These are phyloP conservation scores for Chaenogobius annularis DNA, from an alignment of 2,113 vertebrate genomes.

Conservation along the genomic window DNA sequence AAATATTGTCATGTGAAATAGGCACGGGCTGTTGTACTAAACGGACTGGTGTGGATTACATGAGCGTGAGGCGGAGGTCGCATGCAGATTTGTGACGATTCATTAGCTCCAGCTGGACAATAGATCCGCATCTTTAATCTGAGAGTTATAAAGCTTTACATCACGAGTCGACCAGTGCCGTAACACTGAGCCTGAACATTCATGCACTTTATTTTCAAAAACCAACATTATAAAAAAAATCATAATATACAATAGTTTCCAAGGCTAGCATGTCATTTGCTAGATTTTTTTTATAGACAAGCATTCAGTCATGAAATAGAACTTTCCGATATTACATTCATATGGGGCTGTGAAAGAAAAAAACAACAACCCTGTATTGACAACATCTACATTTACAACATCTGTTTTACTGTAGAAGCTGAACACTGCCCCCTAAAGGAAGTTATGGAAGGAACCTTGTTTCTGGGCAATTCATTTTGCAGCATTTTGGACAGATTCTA, in stretches of 20 bases:
- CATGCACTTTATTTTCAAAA: not conserved
- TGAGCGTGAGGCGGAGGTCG: not conserved
- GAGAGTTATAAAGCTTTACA: constrained; percentile 1
- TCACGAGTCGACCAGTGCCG: not conserved
- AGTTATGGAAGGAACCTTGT: not conserved
- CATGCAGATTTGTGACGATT: constrained; percentile 5
- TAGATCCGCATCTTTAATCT: constrained; percentile 15
- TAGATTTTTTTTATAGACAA: too few relatives aligned
- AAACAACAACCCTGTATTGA: not conserved
- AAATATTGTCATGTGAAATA: not conserved
- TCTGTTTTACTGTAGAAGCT: not conserved
- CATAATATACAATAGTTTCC: too few relatives aligned
- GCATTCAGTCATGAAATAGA: too few relatives aligned
- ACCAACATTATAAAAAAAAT: too few relatives aligned
- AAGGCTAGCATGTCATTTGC: too few relatives aligned
- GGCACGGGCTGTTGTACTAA: not conserved
- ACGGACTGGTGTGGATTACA: constrained; percentile 21
- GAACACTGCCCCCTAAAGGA: constrained; percentile 36
- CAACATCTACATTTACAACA: not conserved
- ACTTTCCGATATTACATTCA: too few relatives aligned
- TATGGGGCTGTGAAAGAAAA: too few relatives aligned
- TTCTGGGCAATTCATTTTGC: too few relatives aligned
- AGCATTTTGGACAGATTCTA: too few relatives aligned
- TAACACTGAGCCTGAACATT: not conserved
- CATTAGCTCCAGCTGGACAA: constrained; percentile 18